Conservation (phyloP, 2,888 invertebrate species). For the Cheilosia soror region DNA sequence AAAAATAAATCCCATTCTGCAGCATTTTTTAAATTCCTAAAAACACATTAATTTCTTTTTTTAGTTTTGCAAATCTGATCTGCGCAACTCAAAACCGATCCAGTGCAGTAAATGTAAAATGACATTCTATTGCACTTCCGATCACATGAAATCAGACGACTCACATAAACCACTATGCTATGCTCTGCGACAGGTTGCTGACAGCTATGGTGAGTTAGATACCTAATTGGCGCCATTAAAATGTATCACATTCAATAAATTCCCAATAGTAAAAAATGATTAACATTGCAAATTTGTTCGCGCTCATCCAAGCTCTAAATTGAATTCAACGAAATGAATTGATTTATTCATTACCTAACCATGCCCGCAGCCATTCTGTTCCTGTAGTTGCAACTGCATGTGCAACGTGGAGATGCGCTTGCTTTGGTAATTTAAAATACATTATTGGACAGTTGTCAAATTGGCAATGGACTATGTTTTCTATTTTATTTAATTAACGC, state of each 20-base stretch:
- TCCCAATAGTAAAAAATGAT: constrained; percentile 6
- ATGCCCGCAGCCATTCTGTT: background rate
- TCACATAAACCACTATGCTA: constrained; percentile 87
- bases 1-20: constrained; percentile 38
- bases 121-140: constrained; percentile 87
- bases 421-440: constrained; percentile 19
- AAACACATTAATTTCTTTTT: constrained; percentile 78
- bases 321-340: constrained; percentile 28
- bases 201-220: constrained; percentile 84
- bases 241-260: too few species aligned
- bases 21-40: constrained; percentile 35
- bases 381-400: constrained; percentile 3
- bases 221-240: background rate
- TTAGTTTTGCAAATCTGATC: constrained; percentile 81
- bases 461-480: constrained; percentile 19
- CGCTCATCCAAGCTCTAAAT: constrained; percentile 26
- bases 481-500: constrained; percentile 4
- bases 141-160: constrained; percentile 87
- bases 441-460: constrained; percentile 63
- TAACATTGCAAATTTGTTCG: constrained; percentile 7
- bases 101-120: constrained; percentile 86
- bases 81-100: constrained; percentile 76
- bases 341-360: constrained; percentile 3
- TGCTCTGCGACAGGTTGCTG: constrained; percentile 86
- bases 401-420: constrained; percentile 1